Percentiles rank a stretch among this genome's conserved stretches.
Evolutionary conservation across 30 jellyfish, hydroid and myxozoan genomes (phyloP).

Genomic region (Turritopsis dohrnii): DNA sequence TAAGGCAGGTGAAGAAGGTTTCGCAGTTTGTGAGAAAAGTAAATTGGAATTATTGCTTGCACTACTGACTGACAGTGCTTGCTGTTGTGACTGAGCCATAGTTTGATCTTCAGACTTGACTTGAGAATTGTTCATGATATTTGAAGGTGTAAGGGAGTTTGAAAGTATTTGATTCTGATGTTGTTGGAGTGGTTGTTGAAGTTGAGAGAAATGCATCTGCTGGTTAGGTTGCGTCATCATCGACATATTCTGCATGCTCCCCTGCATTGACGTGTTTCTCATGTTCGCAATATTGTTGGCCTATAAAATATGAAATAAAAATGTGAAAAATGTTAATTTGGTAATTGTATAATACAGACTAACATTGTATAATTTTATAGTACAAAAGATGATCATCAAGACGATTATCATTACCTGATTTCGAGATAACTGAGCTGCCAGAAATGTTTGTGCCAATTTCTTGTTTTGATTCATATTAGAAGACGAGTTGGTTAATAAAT

Average conservation of each 20-base stretch:
- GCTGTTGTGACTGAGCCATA: slow-evolving; percentile 38
- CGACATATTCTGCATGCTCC: not conserved
- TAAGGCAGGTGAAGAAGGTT: not conserved
- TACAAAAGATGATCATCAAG: too few relatives aligned
- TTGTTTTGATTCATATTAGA: not conserved
- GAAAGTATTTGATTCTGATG: slow-evolving; percentile 62
- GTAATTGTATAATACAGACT: too few relatives aligned
- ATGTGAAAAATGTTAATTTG: not conserved
- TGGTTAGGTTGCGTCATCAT: not conserved
- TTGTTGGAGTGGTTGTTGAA: slow-evolving; percentile 43
- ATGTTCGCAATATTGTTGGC: not conserved
- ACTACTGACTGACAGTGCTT: slow-evolving; percentile 20
- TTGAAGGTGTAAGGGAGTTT: slow-evolving; percentile 26
- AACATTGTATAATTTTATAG: too few relatives aligned
- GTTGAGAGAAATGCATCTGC: slow-evolving; percentile 38
- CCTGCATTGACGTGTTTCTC: not conserved
- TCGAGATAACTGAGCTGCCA: slow-evolving; percentile 4
- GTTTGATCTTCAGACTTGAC: slow-evolving; percentile 27
- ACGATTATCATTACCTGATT: not conserved
- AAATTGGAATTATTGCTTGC: not conserved
- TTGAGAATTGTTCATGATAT: slow-evolving; percentile 17
- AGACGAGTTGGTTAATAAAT: not conserved
- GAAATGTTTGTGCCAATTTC: not conserved
- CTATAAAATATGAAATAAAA: not conserved
- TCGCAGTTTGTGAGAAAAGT: slow-evolving; percentile 10